Conservation (phyloP, 1,140 invertebrate species). For the Leptinotarsa undecemlineata region DNA sequence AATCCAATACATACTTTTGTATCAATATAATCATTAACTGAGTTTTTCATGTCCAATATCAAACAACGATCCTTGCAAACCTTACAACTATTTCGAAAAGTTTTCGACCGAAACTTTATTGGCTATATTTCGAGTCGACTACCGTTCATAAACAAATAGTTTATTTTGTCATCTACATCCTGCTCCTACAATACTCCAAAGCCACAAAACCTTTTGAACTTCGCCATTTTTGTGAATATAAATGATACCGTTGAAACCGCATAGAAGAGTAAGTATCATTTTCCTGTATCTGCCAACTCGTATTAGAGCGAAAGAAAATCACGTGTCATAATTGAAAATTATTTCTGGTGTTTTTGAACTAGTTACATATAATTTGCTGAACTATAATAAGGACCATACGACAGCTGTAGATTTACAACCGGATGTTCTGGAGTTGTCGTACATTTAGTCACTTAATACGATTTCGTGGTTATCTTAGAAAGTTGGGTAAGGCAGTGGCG, state of each 20-base stretch:
- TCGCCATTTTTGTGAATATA: neutral
- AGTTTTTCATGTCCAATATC: no score
- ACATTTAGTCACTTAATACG: constrained; percentile 42
- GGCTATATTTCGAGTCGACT: no score
- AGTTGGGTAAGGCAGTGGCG: neutral
- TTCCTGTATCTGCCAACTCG: constrained; percentile 23
- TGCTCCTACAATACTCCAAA: no score
- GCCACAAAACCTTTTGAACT: no score
- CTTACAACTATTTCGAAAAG: no score
- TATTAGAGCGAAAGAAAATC: constrained; percentile 17
- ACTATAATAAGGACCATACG: constrained; percentile 38
- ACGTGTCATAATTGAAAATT: constrained; percentile 27
- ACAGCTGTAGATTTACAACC: constrained; percentile 43
- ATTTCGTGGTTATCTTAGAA: constrained; percentile 31
- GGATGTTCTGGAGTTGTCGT: constrained; percentile 43
- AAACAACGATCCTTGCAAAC: no score
- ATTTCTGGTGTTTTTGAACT: constrained; percentile 30
- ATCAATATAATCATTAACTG: no score
- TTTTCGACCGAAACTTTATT: no score
- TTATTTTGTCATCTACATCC: no score
- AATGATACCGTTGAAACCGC: neutral
- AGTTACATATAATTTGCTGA: constrained; percentile 29
- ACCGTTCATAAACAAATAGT: no score
- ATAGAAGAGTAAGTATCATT: constrained; percentile 18
- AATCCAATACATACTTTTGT: no score